phyloP scores from a whole-genome alignment of 2,797 vertebrate genomes.

The Tiaroga cobitis region DNA sequence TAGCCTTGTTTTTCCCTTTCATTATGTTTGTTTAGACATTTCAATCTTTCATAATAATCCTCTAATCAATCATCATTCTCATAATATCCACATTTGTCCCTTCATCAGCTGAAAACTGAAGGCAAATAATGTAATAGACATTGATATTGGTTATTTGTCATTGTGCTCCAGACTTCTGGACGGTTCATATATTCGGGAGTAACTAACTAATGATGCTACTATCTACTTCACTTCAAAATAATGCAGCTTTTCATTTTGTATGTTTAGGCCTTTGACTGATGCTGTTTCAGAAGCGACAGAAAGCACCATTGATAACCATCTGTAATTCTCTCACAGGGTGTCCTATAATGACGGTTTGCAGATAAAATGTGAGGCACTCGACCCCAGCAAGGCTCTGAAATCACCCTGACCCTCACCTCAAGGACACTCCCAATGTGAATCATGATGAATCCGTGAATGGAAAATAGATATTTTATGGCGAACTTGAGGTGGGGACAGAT shows the following conservation, averaged over 20 bases:
- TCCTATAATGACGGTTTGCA: conserved; percentile 37
- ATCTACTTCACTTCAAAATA: not conserved
- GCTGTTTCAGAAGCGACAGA: conserved; percentile 29
- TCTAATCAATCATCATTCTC: conserved; percentile 73
- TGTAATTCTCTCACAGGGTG: conserved; percentile 38
- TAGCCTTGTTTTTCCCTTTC: conserved; percentile 32
- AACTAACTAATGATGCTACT: not conserved
- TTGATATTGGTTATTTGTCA: conserved; percentile 71
- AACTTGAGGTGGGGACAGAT: not conserved
- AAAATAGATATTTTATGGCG: not conserved
- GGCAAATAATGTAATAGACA: conserved; percentile 71
- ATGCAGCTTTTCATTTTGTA: not conserved
- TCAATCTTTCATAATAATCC: conserved; percentile 64
- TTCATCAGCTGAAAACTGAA: conserved; percentile 73
- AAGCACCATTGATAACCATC: conserved; percentile 44
- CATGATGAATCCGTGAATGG: not conserved
- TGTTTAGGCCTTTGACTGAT: no score
- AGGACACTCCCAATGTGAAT: not conserved
- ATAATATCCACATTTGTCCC: conserved; percentile 73
- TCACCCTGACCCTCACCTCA: conserved; percentile 4
- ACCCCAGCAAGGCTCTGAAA: conserved; percentile 28
- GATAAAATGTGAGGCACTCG: conserved; percentile 24
- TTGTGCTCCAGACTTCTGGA: conserved; percentile 60
- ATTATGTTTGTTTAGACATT: conserved; percentile 58
- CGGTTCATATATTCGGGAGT: conserved; percentile 52